Evolutionary conservation across 2,797 vertebrate genomes (phyloP).

Genomic region (Neosalanx taihuensis): DNA sequence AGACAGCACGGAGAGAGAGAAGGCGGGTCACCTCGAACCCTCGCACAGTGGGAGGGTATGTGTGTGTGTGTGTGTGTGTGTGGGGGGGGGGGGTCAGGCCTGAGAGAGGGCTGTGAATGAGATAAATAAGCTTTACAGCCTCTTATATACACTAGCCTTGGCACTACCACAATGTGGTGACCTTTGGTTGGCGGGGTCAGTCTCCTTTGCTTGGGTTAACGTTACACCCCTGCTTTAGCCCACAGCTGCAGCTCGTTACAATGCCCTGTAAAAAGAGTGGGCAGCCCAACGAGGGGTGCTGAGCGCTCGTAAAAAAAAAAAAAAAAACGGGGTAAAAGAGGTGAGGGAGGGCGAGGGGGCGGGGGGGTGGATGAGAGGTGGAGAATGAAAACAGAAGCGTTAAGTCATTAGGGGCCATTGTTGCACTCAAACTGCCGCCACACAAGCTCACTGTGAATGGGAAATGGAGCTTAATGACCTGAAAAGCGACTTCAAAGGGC

Average conservation of each 20-base stretch:
- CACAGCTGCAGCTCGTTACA: slow-evolving; percentile 91
- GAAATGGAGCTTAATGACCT: slow-evolving; percentile 80
- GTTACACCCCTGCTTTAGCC: slow-evolving; percentile 81
- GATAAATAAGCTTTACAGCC: slow-evolving; percentile 82
- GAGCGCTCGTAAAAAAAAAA: slow-evolving; percentile 63
- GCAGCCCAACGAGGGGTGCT: slow-evolving; percentile 69
- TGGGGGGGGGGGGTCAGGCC: slow-evolving; percentile 32
- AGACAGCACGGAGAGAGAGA: slow-evolving; percentile 72
- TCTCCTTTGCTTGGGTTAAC: slow-evolving; percentile 76
- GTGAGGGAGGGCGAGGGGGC: slow-evolving; percentile 11
- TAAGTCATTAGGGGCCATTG: slow-evolving; percentile 80
- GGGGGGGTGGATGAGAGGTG: slow-evolving; percentile 64
- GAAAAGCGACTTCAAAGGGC: slow-evolving; percentile 78
- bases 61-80: slow-evolving; percentile 13
- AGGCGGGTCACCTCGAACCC: slow-evolving; percentile 67
- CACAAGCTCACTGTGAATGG: slow-evolving; percentile 76
- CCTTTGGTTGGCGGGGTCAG: slow-evolving; percentile 84
- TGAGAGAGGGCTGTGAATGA: slow-evolving; percentile 62
- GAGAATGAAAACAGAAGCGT: slow-evolving; percentile 80
- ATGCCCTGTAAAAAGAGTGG: slow-evolving; percentile 78
- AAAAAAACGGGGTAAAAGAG: slow-evolving; percentile 49
- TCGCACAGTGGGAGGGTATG: slow-evolving; percentile 57
- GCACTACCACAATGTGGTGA: slow-evolving; percentile 81
- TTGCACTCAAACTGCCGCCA: slow-evolving; percentile 74
- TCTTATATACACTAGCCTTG: slow-evolving; percentile 74